Percentiles rank a stretch among this genome's conserved stretches.
Evolutionary conservation across 2,113 vertebrate genomes (phyloP).

Genomic region (Cathartes aura): DNA sequence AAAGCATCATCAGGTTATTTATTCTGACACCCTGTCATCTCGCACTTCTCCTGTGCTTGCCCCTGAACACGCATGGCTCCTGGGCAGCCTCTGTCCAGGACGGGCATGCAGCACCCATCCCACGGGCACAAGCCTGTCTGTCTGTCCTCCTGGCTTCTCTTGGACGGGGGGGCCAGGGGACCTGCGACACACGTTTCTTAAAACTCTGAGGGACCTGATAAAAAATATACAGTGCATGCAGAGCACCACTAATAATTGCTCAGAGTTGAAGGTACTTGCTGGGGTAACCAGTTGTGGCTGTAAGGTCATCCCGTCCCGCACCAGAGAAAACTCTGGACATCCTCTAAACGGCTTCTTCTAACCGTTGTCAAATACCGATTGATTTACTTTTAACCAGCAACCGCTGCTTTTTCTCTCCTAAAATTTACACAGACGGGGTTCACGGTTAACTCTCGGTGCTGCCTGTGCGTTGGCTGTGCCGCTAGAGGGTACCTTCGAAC

Average conservation of each 20-base stretch:
- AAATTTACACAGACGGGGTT: neutral
- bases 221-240: neutral
- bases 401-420: neutral
- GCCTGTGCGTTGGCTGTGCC: neutral
- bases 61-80: rapidly evolving
- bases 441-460: rapidly evolving
- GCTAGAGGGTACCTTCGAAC: neutral
- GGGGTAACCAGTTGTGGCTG: neutral
- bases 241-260: neutral
- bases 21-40: neutral
- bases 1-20: neutral
- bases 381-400: neutral
- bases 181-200: neutral
- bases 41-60: neutral
- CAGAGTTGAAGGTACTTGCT: neutral
- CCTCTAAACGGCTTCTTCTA: neutral
- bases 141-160: neutral
- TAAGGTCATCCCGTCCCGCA: neutral
- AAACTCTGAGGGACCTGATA: neutral
- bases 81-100: neutral
- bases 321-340: neutral
- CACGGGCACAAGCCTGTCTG: neutral
- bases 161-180: neutral
- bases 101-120: neutral
- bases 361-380: rapidly evolving